Base-by-base conservation (phyloP, 1,140 invertebrate genomes). In the Akabosia matsudoensis region DNA sequence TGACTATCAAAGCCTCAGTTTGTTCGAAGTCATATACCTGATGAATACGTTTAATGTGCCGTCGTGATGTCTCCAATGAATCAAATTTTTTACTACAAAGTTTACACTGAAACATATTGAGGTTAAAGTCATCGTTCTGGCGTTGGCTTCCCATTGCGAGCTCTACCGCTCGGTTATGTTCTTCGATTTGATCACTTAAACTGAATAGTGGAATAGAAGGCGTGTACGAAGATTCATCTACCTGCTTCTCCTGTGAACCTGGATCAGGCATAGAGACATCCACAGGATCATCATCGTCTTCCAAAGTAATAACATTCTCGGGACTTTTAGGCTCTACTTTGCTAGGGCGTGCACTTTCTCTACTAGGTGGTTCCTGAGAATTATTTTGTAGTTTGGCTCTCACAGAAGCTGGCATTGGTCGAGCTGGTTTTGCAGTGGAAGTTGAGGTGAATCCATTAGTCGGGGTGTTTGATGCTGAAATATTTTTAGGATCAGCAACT, bases 61-160 rank as follows among this genome's bases (percentile, higher is more conserved):
- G 3, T 7, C 61, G 61, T 30, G 30, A 13, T 2, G 3, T 30
- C 22, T 7, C 30, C 24, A 28, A 4, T 30, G 10, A 4, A 4
- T 67, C 61, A 31, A 67, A 67, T 67, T 67, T 28, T 22, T 67
- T 67, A 2, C 31, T 28, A 30, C 61, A 67, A 2, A 67, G 10
- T 30, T 67, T 67, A 30, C 61, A 67, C n/a, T 67, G 61, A 31
- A 67, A 67, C 54, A 61, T 61, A 7, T n/a, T 61, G n/a, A 61
- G 7, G n/a, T 61, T 24, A 24, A n/a, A 61, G n/a, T 61, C 54
- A 14, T 61, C 37, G 7, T 16, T 3, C 31, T 7, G 61, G 31
- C 31, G 61, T 7, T 67, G 7, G 1, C 31, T 30, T 67, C 61
- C 61, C 61, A 67, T 67, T 30, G 61, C 61, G 13, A 67, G 28